A percentile compares a stretch with the other conserved stretches of the same genome.
Conservation (phyloP, 2,113 vertebrate species). For the Cynopterus brachyotis region DNA sequence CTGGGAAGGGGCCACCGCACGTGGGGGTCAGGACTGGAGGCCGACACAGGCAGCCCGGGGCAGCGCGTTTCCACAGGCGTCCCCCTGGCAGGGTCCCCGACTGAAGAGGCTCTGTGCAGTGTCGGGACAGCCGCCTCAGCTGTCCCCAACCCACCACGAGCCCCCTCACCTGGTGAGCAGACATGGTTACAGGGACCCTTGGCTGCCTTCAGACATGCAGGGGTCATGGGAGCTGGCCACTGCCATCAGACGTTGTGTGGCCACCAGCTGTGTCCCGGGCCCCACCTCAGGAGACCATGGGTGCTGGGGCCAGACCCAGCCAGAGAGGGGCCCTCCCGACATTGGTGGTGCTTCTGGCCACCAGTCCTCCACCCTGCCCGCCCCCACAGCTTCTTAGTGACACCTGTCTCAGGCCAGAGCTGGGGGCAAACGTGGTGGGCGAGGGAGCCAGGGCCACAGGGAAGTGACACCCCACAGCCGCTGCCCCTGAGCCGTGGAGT, state of each 20-base stretch:
- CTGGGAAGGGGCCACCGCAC: accelerated
- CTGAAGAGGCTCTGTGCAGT: too few species aligned
- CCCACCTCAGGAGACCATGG: not conserved
- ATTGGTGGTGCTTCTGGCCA: not conserved
- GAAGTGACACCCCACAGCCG: not conserved
- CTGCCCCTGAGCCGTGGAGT: not conserved
- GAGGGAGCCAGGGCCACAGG: not conserved
- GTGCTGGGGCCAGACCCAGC: not conserved
- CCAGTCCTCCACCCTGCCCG: not conserved
- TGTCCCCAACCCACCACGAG: accelerated
- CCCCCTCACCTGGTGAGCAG: not conserved
- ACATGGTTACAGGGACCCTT: accelerated
- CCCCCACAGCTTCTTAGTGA: not conserved
- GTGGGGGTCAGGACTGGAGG: not conserved
- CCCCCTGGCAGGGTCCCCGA: not conserved
- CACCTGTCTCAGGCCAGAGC: not conserved
- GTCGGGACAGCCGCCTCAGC: not conserved
- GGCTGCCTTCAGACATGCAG: accelerated
- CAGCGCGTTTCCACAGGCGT: not conserved
- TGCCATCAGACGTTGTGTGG: not conserved
- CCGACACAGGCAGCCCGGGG: too few species aligned
- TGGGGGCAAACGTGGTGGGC: not conserved
- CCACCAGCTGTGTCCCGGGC: not conserved
- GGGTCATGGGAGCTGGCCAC: not conserved
- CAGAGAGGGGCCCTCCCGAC: not conserved